Evolutionary conservation across 2,888 invertebrate genomes (phyloP), one percentile per base, ranked within the genome.

Genomic region (Torymus auratus): DNA sequence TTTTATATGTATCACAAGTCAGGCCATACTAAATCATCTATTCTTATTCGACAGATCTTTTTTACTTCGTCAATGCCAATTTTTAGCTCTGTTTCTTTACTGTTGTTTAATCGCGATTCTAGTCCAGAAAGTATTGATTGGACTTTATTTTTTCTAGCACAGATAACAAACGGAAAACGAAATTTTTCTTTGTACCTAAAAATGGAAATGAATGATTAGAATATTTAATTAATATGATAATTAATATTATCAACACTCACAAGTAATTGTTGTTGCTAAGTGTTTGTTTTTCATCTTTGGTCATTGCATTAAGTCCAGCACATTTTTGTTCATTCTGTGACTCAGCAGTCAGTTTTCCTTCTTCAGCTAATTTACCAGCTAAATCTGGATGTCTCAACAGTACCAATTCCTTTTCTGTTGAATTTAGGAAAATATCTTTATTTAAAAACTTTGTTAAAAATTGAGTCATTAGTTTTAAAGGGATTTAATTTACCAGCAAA

Each of bases 161-260:
- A 94, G 82, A 94, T 94, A 68, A 95, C 93, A 87, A 95, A 95
- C 1, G 95, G 94, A 86, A 95, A 95, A 41, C 93, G 93, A 88
- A 94, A 95, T 87, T 94, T 94, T 3, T 91, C 88, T 88, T 93
- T 94, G 86, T 95, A 95, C 83, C 94, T 94, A 41, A 41, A 41
- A 41, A 41, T 41, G 7, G 41, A 41, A 41, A 41, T 7, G 5
- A 41, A 41, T 41, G 4, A 58, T 62, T 68, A 41, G 4, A 68
- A 52, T 65, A 15, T 0, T 50, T 17, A 53, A 23, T 5, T 53
- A 65, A 17, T 55, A 41, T 53, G 4, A 64, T 61, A 52, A 50
- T 69, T 52, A 56, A 79, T 67, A 53, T 72, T 81, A 62, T 82
- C 64, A 67, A 12, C 64, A 84, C 87, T 86, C 83, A 91, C 92